These are phyloP conservation scores for Colinus virginianus DNA, from an alignment of 2,113 vertebrate species.

Conservation along the genomic window DNA sequence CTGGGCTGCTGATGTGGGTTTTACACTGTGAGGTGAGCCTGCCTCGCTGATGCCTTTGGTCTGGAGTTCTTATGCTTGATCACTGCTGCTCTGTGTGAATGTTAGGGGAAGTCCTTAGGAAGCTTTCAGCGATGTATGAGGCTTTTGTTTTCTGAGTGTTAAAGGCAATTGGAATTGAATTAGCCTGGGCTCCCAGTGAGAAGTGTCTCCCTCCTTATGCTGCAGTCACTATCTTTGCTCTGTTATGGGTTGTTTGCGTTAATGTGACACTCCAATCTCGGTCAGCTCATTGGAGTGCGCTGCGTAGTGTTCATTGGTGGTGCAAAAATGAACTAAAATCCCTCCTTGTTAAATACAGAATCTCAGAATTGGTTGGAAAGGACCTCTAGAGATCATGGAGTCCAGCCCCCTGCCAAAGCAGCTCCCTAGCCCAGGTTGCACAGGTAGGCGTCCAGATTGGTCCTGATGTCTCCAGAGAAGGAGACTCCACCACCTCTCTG, in stretches of 20 bases:
- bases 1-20: accelerated
- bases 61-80: neutral
- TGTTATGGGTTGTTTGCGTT: neutral
- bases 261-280: neutral
- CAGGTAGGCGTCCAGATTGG: too few relatives aligned
- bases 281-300: neutral
- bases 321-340: neutral
- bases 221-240: neutral
- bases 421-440: too few relatives aligned
- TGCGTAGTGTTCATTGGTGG: neutral
- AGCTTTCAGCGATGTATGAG: accelerated
- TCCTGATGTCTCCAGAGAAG: too few relatives aligned
- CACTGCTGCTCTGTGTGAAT: accelerated
- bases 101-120: neutral
- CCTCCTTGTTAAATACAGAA: neutral
- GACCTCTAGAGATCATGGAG: too few relatives aligned
- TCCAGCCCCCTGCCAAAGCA: too few relatives aligned
- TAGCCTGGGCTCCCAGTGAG: neutral
- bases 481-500: too few relatives aligned
- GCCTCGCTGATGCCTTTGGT: too few relatives aligned
- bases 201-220: neutral
- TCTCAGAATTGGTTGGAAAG: too few relatives aligned
- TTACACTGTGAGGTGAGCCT: neutral
- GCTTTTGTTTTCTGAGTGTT: neutral
- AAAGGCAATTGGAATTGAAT: neutral